These are phyloP conservation scores for Tokudaia muenninki DNA, from an alignment of 2,797 vertebrate species.

Conservation along the genomic window DNA sequence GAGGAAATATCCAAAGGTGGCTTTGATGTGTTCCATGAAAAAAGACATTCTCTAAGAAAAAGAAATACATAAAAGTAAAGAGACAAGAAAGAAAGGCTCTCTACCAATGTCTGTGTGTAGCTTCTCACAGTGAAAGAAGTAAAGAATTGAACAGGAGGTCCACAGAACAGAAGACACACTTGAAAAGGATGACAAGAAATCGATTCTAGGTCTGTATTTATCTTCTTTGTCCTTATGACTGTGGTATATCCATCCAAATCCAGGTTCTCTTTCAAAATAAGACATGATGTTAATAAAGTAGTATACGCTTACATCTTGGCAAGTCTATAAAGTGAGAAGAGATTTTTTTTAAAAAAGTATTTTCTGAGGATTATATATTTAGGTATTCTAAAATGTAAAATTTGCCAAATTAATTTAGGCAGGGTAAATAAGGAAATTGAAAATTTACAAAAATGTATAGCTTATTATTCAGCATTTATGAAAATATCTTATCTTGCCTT, in stretches of 20 bases:
- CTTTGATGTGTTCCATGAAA: not conserved
- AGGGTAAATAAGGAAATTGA: constrained; percentile 55
- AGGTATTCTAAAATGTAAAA: constrained; percentile 56
- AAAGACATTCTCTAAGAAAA: constrained; percentile 21
- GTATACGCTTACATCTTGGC: constrained; percentile 24
- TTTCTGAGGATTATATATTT: constrained; percentile 42
- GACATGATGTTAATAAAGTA: constrained; percentile 32
- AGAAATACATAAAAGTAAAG: not conserved
- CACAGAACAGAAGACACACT: not conserved
- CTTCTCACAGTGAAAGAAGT: not conserved
- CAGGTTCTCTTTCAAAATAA: constrained; percentile 55
- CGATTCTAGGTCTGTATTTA: not conserved
- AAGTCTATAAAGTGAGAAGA: constrained; percentile 42
- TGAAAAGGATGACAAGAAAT: not conserved
- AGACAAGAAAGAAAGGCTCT: not conserved
- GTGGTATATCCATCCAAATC: constrained; percentile 39
- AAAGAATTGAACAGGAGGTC: not conserved
- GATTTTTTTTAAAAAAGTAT: not conserved
- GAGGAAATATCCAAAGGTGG: not conserved
- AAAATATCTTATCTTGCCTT: constrained; percentile 68
- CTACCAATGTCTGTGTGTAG: not conserved
- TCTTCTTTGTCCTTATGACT: not conserved
- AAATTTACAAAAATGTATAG: constrained; percentile 50
- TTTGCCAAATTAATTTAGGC: constrained; percentile 60
- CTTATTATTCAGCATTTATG: constrained; percentile 56